Evolutionary conservation across 2,888 invertebrate species (phyloP), one percentile per base, ranked within the genome.

Genomic region (Thereva unica): DNA sequence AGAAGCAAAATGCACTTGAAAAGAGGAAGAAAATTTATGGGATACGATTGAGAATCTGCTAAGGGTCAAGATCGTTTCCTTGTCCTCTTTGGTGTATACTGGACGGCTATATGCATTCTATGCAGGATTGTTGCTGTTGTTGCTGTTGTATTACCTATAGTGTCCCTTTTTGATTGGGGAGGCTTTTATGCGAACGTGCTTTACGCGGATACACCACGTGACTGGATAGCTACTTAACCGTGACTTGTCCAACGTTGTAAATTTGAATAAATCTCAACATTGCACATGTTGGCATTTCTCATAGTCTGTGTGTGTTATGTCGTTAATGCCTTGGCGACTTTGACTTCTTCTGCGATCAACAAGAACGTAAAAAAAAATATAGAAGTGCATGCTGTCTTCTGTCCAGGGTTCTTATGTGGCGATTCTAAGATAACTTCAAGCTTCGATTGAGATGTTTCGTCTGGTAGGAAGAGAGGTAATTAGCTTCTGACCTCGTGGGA

Each of bases 171-270:
- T 38, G 49, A 59, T 59, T 59, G 59, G 59, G 59, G 37, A 59
- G 35, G 49, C 40, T 49, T 59, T 40, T 42, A 49, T 49, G 49
- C 38, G 59, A 59, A 6, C 47, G 38, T 34, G 59, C 10, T 49
- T 45, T 10, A 12, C 45, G 37, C n/a, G 38, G 47, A 59, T 59
- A 23, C 23, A 59, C 59, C 59, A 59, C 47, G 47, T 59, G 47
- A 47, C 59, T 59, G 38, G 59, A 47, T 59, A 59, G 59, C 59
- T 59, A 59, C 59, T 55, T 59, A 59, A 47, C 59, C 59, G 59
- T 59, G 59, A 59, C 59, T 59, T 59, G 59, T 23, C 49, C 59
- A 49, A 35, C 49, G 59, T 47, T 45, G 59, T 59, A 59, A 59
- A 59, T 59, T 59, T 59, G 59, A 59, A 59, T 59, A 47, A 59